Evolutionary conservation across 2,888 invertebrate genomes (phyloP).

Genomic region (Eilema caniola): DNA sequence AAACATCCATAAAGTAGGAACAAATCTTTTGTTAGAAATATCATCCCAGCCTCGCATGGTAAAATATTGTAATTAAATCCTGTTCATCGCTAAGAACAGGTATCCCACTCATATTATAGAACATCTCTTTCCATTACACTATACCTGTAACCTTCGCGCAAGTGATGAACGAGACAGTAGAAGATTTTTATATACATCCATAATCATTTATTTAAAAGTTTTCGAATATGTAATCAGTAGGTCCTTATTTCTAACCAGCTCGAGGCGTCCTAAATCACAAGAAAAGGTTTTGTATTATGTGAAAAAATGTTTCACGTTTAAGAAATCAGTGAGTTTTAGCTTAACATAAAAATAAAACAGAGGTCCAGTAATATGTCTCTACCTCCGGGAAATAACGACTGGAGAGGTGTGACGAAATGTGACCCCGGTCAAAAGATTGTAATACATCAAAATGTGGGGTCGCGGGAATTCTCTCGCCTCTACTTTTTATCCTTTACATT

Average conservation of each 20-base stretch:
- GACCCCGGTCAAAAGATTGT: slow-evolving; percentile 57
- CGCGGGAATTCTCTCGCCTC: slow-evolving; percentile 32
- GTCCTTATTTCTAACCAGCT: neutral
- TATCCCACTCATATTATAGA: no score
- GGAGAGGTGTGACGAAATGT: slow-evolving; percentile 58
- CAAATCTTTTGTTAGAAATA: no score
- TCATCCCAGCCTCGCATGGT: no score
- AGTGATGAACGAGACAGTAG: no score
- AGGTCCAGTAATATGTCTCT: slow-evolving; percentile 51
- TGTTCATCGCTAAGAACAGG: no score
- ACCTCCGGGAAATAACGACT: slow-evolving; percentile 54
- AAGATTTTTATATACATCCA: no score
- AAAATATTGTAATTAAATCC: no score
- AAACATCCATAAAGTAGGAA: neutral
- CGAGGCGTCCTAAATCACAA: neutral
- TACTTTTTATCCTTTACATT: slow-evolving; percentile 50
- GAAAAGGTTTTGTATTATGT: slow-evolving; percentile 4
- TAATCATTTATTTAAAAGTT: no score
- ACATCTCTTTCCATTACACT: no score
- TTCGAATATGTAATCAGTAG: no score
- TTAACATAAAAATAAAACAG: slow-evolving; percentile 49
- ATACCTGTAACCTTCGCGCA: no score
- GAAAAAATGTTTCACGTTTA: slow-evolving; percentile 20
- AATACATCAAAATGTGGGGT: slow-evolving; percentile 56
- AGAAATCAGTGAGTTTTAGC: slow-evolving; percentile 44